Evolutionary conservation across 2,113 vertebrate species (phyloP).

Genomic region (Tetrao urogallus): DNA sequence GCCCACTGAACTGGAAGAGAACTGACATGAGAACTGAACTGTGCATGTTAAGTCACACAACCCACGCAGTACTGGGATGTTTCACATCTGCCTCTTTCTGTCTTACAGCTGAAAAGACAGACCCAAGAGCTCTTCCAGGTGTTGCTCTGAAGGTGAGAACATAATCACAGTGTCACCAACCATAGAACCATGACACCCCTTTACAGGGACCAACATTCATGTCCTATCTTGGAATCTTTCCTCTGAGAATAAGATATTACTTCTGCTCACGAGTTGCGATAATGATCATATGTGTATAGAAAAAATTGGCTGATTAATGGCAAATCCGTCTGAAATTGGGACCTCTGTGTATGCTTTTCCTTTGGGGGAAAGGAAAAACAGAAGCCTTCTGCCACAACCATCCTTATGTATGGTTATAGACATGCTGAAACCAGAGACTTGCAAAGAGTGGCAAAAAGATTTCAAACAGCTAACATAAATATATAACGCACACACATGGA

Average conservation of each 20-base stretch:
- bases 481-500: not conserved
- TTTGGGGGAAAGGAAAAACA: not conserved
- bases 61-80: fast-evolving
- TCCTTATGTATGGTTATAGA: not conserved
- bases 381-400: not conserved
- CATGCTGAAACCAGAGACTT: not conserved
- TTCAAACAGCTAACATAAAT: not conserved
- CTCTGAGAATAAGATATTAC: not conserved
- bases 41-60: fast-evolving
- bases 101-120: not conserved
- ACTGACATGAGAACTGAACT: not conserved
- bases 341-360: not conserved
- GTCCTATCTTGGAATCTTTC: not conserved
- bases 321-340: not conserved
- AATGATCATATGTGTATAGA: not conserved
- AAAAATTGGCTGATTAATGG: not conserved
- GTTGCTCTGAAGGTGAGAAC: fast-evolving
- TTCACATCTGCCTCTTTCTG: not conserved
- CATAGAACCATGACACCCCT: not conserved
- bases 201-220: not conserved
- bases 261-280: not conserved
- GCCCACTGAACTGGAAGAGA: not conserved
- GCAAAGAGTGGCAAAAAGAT: not conserved
- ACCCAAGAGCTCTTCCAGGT: not conserved
- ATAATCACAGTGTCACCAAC: not conserved